Evolutionary conservation across 2,113 vertebrate genomes (phyloP).

Genomic region (Sterrhoptilus dennistouni): DNA sequence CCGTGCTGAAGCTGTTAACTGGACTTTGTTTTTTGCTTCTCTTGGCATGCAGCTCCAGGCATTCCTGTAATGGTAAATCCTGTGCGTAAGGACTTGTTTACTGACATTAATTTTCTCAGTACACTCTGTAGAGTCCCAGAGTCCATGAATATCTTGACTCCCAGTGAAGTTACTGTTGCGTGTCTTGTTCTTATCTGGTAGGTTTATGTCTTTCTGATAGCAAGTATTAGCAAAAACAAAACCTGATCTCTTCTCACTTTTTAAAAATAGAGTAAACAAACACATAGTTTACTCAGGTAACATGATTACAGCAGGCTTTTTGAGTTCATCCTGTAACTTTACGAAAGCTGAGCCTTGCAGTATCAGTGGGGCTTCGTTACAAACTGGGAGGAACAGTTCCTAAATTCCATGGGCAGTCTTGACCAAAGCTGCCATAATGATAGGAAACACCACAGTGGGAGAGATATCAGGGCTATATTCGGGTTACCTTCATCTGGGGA

Average conservation of each 20-base stretch:
- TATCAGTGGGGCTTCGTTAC: slow-evolving; percentile 16
- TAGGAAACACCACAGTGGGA: neutral
- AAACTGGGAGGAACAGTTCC: neutral
- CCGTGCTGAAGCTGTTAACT: neutral
- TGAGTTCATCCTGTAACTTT: slow-evolving; percentile 27
- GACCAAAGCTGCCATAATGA: neutral
- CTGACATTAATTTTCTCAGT: neutral
- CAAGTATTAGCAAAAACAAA: slow-evolving; percentile 6
- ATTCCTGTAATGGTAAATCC: neutral
- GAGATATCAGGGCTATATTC: neutral
- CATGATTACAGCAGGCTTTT: neutral
- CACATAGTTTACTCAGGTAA: neutral
- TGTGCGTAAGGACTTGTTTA: neutral
- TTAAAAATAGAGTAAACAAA: slow-evolving; percentile 29
- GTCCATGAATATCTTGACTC: neutral
- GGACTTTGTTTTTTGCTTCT: neutral
- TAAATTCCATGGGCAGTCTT: neutral
- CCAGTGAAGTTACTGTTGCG: neutral
- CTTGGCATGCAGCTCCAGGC: neutral
- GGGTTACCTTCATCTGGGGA: neutral
- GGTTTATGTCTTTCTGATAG: slow-evolving; percentile 2
- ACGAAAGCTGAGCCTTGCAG: neutral
- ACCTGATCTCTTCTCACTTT: slow-evolving; percentile 21
- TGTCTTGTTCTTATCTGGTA: neutral
- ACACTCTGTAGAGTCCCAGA: neutral